Base-by-base conservation (phyloP, 2,113 vertebrate species). In the Hylia prasina region DNA sequence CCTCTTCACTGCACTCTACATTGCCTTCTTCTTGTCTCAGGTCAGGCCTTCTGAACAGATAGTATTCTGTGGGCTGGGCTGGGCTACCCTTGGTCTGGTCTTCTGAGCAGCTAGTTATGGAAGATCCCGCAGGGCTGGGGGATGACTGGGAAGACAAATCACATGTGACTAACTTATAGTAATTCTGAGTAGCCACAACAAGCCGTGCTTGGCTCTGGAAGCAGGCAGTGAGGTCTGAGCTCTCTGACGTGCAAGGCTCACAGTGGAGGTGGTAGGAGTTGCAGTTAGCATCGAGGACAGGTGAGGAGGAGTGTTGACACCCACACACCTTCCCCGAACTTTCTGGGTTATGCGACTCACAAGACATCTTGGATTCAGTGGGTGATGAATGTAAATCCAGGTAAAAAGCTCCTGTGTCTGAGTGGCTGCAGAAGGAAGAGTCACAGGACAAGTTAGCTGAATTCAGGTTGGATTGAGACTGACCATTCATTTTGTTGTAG, bases 81-180 rank as follows among this genome's bases (percentile, higher is more conserved):
- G 99, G 98, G 96, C 99, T 99, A 50, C 98, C 98, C 96, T 98
- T 98, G 97, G 98, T 98, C 90, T 98, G 98, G 76, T 99, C 99
- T 58, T 99, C 99, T 0, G 99, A 99, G 97, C 99, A 99, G 97
- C 99, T 99, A 88, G 99, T 98, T 94, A 98, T 98, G 8, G 99
- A 99, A 27, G 99, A 99, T 64, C 98, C 99, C 0, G 97, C 99
- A 0, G 99, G 99, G 93, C 99, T 99, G 9, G 99, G 99, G 8
- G 99, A 99, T 6, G 99, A 99, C 88, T 99, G 99, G 54, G 99
- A 99, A 33, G 99, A 99, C 75, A 99, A 97, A 97, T 99, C 99
- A 58, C 99, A 99, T 0, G 99, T 99, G 78, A 99, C 99, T 96
- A 99, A 97, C 87, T 99, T 99, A 73, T 99, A 99, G 91, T 99